These are phyloP conservation scores for Beris chalybata DNA, from an alignment of 2,888 invertebrate genomes.

Conservation along the genomic window DNA sequence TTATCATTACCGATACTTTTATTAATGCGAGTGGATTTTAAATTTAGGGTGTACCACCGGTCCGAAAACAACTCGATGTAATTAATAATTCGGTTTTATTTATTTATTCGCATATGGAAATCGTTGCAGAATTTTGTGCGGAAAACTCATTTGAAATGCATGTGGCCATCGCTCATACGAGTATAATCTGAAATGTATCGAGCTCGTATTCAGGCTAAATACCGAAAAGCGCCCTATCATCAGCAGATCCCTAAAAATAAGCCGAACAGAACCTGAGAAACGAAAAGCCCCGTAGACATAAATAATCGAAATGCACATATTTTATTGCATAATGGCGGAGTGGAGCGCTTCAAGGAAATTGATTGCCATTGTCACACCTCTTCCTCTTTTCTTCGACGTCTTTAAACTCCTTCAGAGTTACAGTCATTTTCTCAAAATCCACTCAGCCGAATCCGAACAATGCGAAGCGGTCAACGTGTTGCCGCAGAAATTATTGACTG, in stretches of 20 bases:
- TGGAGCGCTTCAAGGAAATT: conserved; percentile 27
- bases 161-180: conserved; percentile 9
- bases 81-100: conserved; percentile 23
- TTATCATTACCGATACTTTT: neutral
- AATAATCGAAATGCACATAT: conserved; percentile 40
- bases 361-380: conserved; percentile 36
- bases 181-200: conserved; percentile 2
- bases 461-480: conserved; percentile 24
- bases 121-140: conserved; percentile 6
- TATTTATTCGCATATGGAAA: conserved; percentile 26
- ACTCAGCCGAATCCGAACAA: conserved; percentile 32
- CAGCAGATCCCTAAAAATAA: conserved; percentile 6
- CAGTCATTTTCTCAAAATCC: conserved; percentile 26
- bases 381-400: conserved; percentile 30
- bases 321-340: conserved; percentile 39
- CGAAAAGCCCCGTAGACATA: conserved; percentile 35
- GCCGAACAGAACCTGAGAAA: conserved; percentile 1
- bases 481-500: conserved; percentile 35
- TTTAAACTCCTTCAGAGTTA: neutral
- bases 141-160: conserved; percentile 7
- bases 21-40: conserved; percentile 21
- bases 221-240: conserved; percentile 28
- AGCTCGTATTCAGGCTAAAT: conserved; percentile 23
- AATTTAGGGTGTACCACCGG: conserved; percentile 9
- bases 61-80: conserved; percentile 11